phyloP scores from a whole-genome alignment of 2,888 invertebrate species.

The Eledone cirrhosa region DNA sequence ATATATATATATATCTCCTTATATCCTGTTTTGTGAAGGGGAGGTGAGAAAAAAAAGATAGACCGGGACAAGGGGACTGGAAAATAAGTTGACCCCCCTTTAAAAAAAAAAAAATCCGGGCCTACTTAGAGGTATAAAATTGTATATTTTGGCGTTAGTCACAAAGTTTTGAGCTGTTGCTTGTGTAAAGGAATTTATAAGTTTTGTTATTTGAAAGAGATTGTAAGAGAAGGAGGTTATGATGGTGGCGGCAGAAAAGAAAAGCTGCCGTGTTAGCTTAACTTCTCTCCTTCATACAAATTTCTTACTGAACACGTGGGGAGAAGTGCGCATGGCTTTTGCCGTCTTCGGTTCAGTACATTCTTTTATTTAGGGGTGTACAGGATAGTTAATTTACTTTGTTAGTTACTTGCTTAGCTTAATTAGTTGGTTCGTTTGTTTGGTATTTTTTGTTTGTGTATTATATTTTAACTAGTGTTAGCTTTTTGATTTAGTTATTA shows the following conservation, averaged over 20 bases:
- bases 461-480: too few species aligned
- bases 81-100: too few species aligned
- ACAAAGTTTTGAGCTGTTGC: constrained; percentile 50
- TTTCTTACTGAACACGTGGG: constrained; percentile 65
- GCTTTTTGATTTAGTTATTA: too few species aligned
- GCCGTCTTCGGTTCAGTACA: background rate
- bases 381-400: background rate
- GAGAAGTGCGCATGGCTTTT: constrained; percentile 58
- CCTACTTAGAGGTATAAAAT: background rate
- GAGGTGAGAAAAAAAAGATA: too few species aligned
- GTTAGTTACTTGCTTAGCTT: too few species aligned
- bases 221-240: background rate
- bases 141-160: constrained; percentile 1
- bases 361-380: background rate
- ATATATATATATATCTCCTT: too few species aligned
- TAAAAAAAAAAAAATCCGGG: too few species aligned
- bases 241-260: background rate
- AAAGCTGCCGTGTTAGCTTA: constrained; percentile 35
- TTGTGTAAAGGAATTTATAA: background rate
- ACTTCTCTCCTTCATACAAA: constrained; percentile 51
- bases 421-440: too few species aligned
- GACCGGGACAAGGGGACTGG: too few species aligned
- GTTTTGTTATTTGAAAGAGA: background rate
- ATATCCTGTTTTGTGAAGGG: too few species aligned
- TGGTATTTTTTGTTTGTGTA: too few species aligned